These are phyloP conservation scores for Drosophila sp. DNA, from an alignment of 1,140 invertebrate species.

Conservation along the genomic window DNA sequence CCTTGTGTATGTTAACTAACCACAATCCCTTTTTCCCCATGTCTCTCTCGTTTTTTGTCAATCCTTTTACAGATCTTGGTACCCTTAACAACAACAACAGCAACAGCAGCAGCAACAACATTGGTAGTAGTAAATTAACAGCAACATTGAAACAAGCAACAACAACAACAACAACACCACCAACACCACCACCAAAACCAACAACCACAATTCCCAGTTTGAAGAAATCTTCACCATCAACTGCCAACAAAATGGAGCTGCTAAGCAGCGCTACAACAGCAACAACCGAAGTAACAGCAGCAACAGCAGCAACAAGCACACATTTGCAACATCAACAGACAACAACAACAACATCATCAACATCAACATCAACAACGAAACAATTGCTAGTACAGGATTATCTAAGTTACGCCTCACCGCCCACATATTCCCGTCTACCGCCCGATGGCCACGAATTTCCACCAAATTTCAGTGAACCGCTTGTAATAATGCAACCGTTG, in stretches of 20 bases:
- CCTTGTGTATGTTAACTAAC: conserved; percentile 52
- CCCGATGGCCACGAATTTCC: conserved; percentile 95
- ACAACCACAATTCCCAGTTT: conserved; percentile 18
- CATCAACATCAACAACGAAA: conserved; percentile 51
- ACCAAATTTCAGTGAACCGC: conserved; percentile 88
- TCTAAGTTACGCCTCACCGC: conserved; percentile 75
- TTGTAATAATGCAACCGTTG: conserved; percentile 68
- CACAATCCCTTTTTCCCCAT: conserved; percentile 26
- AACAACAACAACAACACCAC: conserved; percentile 24
- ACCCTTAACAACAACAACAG: conserved; percentile 63
- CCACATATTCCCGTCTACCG: conserved; percentile 88
- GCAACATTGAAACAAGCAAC: conserved; percentile 11
- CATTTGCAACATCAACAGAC: conserved; percentile 23
- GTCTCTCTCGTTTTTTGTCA: neutral
- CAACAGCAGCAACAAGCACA: conserved; percentile 32
- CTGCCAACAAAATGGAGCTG: conserved; percentile 73
- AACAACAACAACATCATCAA: conserved; percentile 16
- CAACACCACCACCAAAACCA: conserved; percentile 21
- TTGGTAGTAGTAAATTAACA: conserved; percentile 30
- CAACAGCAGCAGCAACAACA: conserved; percentile 38
- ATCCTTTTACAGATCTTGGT: conserved; percentile 64
- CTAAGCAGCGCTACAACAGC: conserved; percentile 62
- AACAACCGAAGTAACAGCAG: conserved; percentile 21
- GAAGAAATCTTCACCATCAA: conserved; percentile 14
- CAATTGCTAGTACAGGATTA: conserved; percentile 78